Base-by-base conservation (phyloP, 2,797 vertebrate species). In the Halcyon chelicuti region DNA sequence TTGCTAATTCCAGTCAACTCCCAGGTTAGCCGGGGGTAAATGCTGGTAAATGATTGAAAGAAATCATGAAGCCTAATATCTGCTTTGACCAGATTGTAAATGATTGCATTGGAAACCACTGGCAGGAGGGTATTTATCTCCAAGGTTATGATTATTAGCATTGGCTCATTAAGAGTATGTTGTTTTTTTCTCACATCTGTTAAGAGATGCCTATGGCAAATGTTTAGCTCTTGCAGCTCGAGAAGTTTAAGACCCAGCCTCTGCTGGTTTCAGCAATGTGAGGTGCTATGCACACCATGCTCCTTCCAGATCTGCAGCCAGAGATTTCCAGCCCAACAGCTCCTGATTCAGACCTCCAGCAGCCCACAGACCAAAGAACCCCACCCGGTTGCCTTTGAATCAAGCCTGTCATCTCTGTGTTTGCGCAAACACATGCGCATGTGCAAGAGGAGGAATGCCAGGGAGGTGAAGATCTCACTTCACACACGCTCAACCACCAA, bases 391-490 rank as follows among this genome's bases (percentile, higher is more conserved):
- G 0, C 20, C 67, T 76, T 37, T 93, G 75, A 74, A 44, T 9
- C 20, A 5, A 70, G 79, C 35, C 35, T 14, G 63, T 78, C n/a
- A 4, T 47, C n/a, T 51, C 35, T 51, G 88, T 58, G 42, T 78
- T 83, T 90, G 88, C 4, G 13, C 76, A 90, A 75, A 49, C 61
- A 61, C 2, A 4, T 49, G 68, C 2, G 5, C 77, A 20, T 0
- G 1, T 23, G 18, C 4, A 2, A 25, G 70, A 1, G 0, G 31
- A 79, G 65, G 5, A 72, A 46, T 16, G 61, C 65, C 0, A 0
- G 52, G n/a, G 72, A 54, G 90, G 62, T 62, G 13, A 65, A 49
- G 65, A 12, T 7, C 65, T 49, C 67, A 47, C 81, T 65, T 42
- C 1, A 1, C 78, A 63, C 2, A 1, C 0, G 3, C 86, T 52